These are phyloP conservation scores for Dryobates pubescens DNA, from an alignment of 2,797 vertebrate genomes.

Conservation along the genomic window DNA sequence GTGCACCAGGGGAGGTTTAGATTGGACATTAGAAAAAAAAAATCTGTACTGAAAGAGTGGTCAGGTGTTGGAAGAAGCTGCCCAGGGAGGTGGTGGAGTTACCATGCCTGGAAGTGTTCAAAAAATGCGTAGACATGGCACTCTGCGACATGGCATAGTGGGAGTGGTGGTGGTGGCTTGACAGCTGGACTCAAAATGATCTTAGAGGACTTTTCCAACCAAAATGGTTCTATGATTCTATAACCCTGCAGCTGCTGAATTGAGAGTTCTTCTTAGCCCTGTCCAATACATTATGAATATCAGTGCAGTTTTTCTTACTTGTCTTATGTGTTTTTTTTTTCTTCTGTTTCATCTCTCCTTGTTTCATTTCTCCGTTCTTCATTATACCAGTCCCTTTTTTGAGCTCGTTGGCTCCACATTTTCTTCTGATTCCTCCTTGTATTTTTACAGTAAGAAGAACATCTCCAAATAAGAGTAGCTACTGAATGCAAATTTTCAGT, in stretches of 20 bases:
- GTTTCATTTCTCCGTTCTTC: background rate
- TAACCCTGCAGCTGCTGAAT: background rate
- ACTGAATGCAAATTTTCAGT: background rate
- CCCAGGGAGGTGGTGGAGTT: too few species aligned
- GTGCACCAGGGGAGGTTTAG: too few species aligned
- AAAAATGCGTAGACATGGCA: too few species aligned
- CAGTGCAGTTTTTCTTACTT: background rate
- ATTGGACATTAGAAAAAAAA: too few species aligned
- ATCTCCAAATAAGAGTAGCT: background rate
- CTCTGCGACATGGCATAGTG: too few species aligned
- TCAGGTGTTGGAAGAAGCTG: too few species aligned
- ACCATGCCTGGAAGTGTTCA: too few species aligned
- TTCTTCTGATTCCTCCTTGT: background rate
- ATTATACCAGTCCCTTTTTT: background rate
- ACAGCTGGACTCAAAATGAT: too few species aligned
- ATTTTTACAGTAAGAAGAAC: background rate
- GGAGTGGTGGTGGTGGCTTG: too few species aligned
- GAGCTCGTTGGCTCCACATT: background rate
- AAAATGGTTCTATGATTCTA: too few species aligned
- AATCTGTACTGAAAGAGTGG: too few species aligned
- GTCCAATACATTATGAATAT: background rate
- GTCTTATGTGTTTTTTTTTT: background rate
- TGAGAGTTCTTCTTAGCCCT: background rate
- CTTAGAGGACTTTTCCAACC: too few species aligned
- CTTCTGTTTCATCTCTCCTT: background rate